Evolutionary conservation across 2,888 invertebrate genomes (phyloP).

Genomic region (Bombyx huttoni): DNA sequence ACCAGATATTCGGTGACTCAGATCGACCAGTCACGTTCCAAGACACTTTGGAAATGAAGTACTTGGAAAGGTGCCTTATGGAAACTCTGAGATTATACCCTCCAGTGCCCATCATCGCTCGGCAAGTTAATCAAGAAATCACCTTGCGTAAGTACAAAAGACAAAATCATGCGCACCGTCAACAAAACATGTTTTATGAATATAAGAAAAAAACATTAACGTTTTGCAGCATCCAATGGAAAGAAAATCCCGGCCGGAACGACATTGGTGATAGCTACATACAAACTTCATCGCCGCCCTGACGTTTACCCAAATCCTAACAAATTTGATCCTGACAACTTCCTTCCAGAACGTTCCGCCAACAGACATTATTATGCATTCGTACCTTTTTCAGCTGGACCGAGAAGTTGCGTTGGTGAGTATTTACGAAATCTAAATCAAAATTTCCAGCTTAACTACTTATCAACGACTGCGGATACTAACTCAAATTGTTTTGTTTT

Average conservation of each 20-base stretch:
- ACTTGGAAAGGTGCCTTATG: slow-evolving; percentile 84
- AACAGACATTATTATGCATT: slow-evolving; percentile 86
- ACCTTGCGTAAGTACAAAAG: slow-evolving; percentile 72
- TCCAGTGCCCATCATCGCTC: slow-evolving; percentile 84
- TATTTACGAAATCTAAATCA: slow-evolving; percentile 7
- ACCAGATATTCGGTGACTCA: slow-evolving; percentile 82
- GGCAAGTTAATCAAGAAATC: slow-evolving; percentile 80
- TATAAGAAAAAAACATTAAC: slow-evolving; percentile 1
- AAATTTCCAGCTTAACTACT: neutral
- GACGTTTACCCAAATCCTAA: slow-evolving; percentile 84
- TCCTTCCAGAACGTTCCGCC: slow-evolving; percentile 83
- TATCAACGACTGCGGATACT: neutral
- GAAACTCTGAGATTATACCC: slow-evolving; percentile 86
- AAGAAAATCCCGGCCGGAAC: slow-evolving; percentile 79
- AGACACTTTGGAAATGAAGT: slow-evolving; percentile 89
- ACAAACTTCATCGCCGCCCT: slow-evolving; percentile 78
- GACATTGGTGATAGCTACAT: slow-evolving; percentile 78
- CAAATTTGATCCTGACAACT: slow-evolving; percentile 87
- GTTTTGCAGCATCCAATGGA: slow-evolving; percentile 69
- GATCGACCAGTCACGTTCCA: slow-evolving; percentile 84
- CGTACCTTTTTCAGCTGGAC: slow-evolving; percentile 87
- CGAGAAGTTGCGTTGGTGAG: slow-evolving; percentile 84
- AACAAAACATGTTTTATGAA: neutral
- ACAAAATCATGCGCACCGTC: neutral
- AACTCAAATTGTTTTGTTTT: neutral